Conservation (phyloP, 1,140 invertebrate genomes). For the Palaemon carinicauda region DNA sequence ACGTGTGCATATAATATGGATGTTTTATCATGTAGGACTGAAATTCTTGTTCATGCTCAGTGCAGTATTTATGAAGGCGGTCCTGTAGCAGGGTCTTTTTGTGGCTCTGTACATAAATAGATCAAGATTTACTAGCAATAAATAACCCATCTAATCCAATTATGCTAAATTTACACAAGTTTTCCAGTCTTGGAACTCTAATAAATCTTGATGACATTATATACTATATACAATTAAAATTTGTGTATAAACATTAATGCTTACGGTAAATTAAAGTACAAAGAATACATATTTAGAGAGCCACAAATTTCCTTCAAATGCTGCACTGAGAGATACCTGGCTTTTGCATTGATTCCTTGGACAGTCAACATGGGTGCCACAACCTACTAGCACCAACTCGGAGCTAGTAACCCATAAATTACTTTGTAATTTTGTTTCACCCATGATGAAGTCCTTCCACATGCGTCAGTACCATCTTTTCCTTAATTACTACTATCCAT, state of each 20-base stretch:
- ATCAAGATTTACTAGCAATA: background rate
- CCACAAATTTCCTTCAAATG: conserved; percentile 39
- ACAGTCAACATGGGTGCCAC: conserved; percentile 18
- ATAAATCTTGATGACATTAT: too few relatives aligned
- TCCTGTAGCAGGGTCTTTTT: conserved; percentile 1
- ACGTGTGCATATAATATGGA: conserved; percentile 8
- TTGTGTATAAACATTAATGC: too few relatives aligned
- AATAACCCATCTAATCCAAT: too few relatives aligned
- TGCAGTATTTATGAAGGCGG: conserved; percentile 20
- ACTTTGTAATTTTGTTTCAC: background rate
- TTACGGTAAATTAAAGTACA: background rate
- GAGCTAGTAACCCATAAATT: background rate
- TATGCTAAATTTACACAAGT: too few relatives aligned
- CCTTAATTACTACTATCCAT: conserved; percentile 27
- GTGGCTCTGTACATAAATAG: background rate
- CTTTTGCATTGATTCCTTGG: conserved; percentile 56
- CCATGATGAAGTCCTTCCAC: conserved; percentile 14
- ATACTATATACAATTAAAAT: too few relatives aligned
- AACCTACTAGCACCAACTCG: conserved; percentile 45
- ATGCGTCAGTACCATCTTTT: conserved; percentile 29
- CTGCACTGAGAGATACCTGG: conserved; percentile 35
- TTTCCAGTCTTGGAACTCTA: too few relatives aligned
- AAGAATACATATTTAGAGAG: background rate
- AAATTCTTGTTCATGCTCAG: conserved; percentile 43
- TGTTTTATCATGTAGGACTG: conserved; percentile 49